Base-by-base conservation (phyloP, 2,797 vertebrate genomes). In the Orestias chungarensis region DNA sequence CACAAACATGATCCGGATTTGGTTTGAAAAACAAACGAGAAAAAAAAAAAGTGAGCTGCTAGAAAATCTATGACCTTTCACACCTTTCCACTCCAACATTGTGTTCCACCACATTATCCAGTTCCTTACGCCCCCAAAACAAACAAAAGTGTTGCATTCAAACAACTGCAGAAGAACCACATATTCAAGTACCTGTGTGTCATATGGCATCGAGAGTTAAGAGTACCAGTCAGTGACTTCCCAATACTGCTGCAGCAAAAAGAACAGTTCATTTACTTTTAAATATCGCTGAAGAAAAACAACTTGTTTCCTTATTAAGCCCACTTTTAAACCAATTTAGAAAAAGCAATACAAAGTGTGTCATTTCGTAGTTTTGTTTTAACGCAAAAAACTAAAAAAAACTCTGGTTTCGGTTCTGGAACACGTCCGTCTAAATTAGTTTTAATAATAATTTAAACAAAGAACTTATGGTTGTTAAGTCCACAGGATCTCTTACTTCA, bases 161-260 rank as follows among this genome's bases (percentile, higher is more conserved):
- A 95, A 94, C 90, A 94, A 96, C 93, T 95, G 94, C 95, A 96
- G 96, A 95, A 95, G 87, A 95, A 95, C 95, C 93, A 96, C 94
- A 96, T 95, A 95, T 96, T 96, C 95, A 96, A 97, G 96, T 97
- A 97, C 96, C 96, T 95, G 94, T 95, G 92, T 82, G 89, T 91
- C 76, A 80, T 80, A 91, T 96, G 95, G 96, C 94, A 96, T 94
- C 91, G 92, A 95, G 92, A 94, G 84, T 92, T 72, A 40, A 75
- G 75, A 95, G 95, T 96, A 96, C 96, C 76, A 82, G 78, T 85
- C 68, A 68, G 59, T 80, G 71, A 83, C 66, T 75, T 79, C 76
- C 94, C 75, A 61, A 82, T 72, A 77, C 80, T 70, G 84, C 68
- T 73, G 75, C 72, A 80, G 79, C 54, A 86, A 74, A 88, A 82